These are phyloP conservation scores for Marcusenius ussheri DNA, from an alignment of 2,113 vertebrate genomes.

Conservation along the genomic window DNA sequence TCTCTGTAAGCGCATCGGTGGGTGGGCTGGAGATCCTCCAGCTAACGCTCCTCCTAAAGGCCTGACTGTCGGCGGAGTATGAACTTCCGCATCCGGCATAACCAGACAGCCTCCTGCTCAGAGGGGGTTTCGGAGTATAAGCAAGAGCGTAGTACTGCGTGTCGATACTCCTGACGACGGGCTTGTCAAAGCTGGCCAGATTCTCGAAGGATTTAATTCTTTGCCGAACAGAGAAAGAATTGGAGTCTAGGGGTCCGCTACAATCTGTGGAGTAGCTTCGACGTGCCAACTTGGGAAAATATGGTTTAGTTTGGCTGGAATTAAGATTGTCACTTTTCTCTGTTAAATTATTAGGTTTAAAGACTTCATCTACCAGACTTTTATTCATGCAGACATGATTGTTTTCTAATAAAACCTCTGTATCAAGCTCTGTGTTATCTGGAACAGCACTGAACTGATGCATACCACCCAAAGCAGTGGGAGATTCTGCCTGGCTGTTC, in stretches of 20 bases:
- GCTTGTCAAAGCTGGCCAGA: conserved; percentile 75
- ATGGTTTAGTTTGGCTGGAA: conserved; percentile 38
- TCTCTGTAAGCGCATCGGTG: conserved; percentile 7
- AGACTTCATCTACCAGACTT: conserved; percentile 4
- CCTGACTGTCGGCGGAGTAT: conserved; percentile 39
- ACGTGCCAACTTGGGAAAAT: conserved; percentile 45
- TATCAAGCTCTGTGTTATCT: neutral
- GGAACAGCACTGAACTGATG: neutral
- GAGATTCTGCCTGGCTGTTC: neutral
- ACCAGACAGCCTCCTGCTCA: conserved; percentile 66
- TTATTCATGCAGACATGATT: conserved; percentile 10
- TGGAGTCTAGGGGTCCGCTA: conserved; percentile 59
- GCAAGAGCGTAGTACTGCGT: conserved; percentile 52
- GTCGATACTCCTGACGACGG: conserved; percentile 58
- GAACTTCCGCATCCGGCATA: conserved; percentile 46
- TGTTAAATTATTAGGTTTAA: conserved; percentile 10
- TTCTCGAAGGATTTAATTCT: conserved; percentile 96
- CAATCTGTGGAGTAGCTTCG: conserved; percentile 66
- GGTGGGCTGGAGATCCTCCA: conserved; percentile 53
- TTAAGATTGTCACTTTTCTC: conserved; percentile 31
- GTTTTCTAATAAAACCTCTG: conserved; percentile 22
- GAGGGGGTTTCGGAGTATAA: conserved; percentile 56
- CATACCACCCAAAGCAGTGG: neutral
- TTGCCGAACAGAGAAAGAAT: conserved; percentile 85
- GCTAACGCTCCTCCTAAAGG: conserved; percentile 63